phyloP scores from a whole-genome alignment of 2,888 invertebrate species.

The Hirtodrosophila alboralis region DNA sequence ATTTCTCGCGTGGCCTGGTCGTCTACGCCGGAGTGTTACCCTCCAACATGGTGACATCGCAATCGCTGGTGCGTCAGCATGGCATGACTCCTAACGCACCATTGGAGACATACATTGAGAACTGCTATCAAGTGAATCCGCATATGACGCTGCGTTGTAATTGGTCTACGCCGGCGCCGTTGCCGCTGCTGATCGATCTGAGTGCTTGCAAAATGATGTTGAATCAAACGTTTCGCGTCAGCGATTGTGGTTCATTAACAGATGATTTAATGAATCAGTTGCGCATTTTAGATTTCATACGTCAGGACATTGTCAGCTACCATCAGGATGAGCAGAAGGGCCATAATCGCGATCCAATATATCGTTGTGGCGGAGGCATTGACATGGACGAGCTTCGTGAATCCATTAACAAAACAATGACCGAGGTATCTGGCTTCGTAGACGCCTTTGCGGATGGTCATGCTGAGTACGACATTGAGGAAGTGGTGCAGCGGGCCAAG shows the following conservation, averaged over 20 bases:
- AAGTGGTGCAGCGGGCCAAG: conserved; percentile 78
- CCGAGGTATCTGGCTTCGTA: conserved; percentile 73
- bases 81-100: conserved; percentile 29
- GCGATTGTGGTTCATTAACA: conserved; percentile 67
- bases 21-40: conserved; percentile 73
- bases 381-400: conserved; percentile 78
- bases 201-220: conserved; percentile 78
- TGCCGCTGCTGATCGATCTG: conserved; percentile 74
- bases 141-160: conserved; percentile 76
- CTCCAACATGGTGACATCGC: conserved; percentile 60
- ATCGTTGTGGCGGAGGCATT: conserved; percentile 80
- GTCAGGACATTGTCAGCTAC: conserved; percentile 81
- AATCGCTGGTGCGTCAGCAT: conserved; percentile 72
- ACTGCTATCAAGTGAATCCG: conserved; percentile 76
- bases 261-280: conserved; percentile 82
- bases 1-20: conserved; percentile 78
- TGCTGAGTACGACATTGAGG: conserved; percentile 79
- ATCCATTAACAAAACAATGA: conserved; percentile 78
- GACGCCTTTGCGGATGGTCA: conserved; percentile 61
- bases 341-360: conserved; percentile 64
- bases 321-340: conserved; percentile 60
- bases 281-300: conserved; percentile 77
- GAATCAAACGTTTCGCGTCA: conserved; percentile 76
- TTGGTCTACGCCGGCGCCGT: conserved; percentile 66
- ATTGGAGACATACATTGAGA: conserved; percentile 74